These are phyloP conservation scores for Brachyhypopomus occidentalis DNA, from an alignment of 2,113 vertebrate species.

Conservation along the genomic window DNA sequence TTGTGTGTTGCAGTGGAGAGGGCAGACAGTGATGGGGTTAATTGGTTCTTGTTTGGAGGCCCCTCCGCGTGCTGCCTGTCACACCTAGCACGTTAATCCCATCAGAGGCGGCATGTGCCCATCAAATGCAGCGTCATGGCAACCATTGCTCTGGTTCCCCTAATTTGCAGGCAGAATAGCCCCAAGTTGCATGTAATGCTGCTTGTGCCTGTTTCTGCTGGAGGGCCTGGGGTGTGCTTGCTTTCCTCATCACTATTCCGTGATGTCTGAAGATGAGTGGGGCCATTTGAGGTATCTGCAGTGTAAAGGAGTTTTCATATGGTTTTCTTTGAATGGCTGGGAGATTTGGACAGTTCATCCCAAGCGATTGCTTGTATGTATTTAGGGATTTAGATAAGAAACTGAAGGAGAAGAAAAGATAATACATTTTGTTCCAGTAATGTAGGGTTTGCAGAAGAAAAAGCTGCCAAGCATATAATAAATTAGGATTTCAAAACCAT, in stretches of 20 bases:
- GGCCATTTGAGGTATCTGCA: neutral
- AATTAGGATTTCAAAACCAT: neutral
- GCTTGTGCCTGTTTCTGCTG: neutral
- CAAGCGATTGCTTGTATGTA: no score
- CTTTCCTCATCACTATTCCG: neutral
- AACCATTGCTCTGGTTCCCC: conserved; percentile 33
- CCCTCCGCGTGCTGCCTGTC: conserved; percentile 45
- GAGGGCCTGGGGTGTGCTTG: neutral
- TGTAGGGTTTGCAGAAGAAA: neutral
- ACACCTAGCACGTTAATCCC: conserved; percentile 55
- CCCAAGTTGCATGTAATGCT: conserved; percentile 2
- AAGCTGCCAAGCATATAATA: neutral
- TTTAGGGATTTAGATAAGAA: no score
- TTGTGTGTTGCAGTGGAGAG: conserved; percentile 29
- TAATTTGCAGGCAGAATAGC: conserved; percentile 3
- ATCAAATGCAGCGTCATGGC: conserved; percentile 44
- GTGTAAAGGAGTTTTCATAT: neutral
- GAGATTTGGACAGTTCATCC: no score
- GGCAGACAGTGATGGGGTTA: conserved; percentile 47
- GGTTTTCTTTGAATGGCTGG: neutral
- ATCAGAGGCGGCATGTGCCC: conserved; percentile 36
- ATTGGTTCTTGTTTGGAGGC: conserved; percentile 42
- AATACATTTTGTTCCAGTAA: no score
- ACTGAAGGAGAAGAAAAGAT: no score
- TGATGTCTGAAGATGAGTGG: neutral